Conservation (phyloP, 1,140 invertebrate genomes). For the Trinorchestia longiramus region DNA sequence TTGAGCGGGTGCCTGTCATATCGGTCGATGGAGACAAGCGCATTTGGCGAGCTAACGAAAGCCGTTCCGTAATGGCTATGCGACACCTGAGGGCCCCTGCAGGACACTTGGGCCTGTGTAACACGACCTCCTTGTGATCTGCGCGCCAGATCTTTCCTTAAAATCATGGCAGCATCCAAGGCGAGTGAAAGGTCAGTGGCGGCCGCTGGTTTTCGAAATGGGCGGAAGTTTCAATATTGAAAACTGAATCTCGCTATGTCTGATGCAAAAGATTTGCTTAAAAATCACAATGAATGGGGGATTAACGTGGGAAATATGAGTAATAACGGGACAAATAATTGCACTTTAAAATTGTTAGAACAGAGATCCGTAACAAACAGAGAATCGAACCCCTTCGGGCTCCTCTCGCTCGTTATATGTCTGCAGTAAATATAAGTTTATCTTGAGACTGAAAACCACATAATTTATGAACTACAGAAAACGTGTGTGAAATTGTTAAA, state of each 20-base stretch:
- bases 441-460: too few species aligned
- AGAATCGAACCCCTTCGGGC: too few species aligned
- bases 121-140: neutral
- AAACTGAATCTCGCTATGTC: neutral
- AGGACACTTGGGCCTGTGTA: conserved; percentile 10
- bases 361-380: too few species aligned
- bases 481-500: too few species aligned
- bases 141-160: neutral
- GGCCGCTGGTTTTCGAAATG: neutral
- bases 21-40: neutral
- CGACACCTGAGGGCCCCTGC: neutral
- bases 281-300: neutral
- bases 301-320: neutral
- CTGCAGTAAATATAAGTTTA: too few species aligned
- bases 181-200: neutral
- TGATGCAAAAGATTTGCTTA: neutral
- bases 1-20: neutral
- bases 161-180: neutral
- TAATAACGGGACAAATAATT: neutral
- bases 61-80: conserved; percentile 20
- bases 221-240: neutral
- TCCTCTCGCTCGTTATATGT: too few species aligned
- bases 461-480: too few species aligned
- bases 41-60: conserved; percentile 26
- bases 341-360: too few species aligned